Evolutionary conservation across 2,888 invertebrate genomes (phyloP).

Genomic region (Xanthia togata): DNA sequence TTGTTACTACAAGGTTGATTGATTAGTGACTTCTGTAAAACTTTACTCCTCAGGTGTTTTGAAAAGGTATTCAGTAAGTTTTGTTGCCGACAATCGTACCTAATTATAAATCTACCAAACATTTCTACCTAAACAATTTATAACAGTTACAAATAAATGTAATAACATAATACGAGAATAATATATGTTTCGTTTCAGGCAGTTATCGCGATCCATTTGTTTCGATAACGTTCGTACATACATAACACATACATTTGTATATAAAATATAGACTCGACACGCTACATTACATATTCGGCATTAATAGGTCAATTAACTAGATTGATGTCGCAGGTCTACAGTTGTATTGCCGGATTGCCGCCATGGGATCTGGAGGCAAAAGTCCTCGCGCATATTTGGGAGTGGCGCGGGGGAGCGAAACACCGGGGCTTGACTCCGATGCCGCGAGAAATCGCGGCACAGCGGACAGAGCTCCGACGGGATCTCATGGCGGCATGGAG

Average conservation of each 20-base stretch:
- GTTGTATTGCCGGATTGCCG: too few relatives aligned
- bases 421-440: too few relatives aligned
- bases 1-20: neutral
- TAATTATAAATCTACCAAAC: neutral
- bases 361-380: too few relatives aligned
- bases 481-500: too few relatives aligned
- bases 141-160: constrained; percentile 18
- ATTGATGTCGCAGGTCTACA: constrained; percentile 25
- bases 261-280: constrained; percentile 8
- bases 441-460: too few relatives aligned
- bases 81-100: neutral
- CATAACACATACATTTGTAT: constrained; percentile 6
- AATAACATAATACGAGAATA: constrained; percentile 25
- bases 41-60: neutral
- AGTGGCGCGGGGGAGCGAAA: too few relatives aligned
- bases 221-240: constrained; percentile 32
- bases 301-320: constrained; percentile 53
- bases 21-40: neutral
- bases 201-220: constrained; percentile 48
- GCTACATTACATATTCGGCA: constrained; percentile 42
- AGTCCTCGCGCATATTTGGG: too few relatives aligned
- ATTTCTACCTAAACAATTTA: neutral
- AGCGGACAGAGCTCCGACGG: too few relatives aligned
- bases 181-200: constrained; percentile 14
- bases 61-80: neutral